phyloP scores from a whole-genome alignment of 2,113 vertebrate species.

The Octodon degus region DNA sequence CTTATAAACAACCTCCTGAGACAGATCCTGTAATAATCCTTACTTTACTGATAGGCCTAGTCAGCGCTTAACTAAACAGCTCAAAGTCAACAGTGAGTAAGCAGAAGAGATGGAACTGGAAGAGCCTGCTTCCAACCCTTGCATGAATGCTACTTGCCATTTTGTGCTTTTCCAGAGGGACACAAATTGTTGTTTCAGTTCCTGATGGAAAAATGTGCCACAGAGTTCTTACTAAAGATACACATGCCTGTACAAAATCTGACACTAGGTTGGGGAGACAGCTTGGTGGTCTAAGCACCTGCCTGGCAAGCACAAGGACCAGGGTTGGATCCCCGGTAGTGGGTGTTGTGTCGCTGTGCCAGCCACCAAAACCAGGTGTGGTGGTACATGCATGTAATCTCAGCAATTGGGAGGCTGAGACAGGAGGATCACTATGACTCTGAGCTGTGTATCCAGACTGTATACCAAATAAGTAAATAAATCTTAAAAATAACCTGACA shows the following conservation, averaged over 20 bases:
- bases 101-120: not conserved
- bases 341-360: no score
- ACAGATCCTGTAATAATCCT: not conserved
- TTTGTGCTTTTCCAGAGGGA: slow-evolving; percentile 22
- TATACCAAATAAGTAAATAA: no score
- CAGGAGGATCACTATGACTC: no score
- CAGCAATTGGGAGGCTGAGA: no score
- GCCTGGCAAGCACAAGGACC: no score
- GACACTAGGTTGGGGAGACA: not conserved
- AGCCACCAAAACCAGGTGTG: no score
- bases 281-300: no score
- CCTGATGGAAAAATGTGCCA: slow-evolving; percentile 14
- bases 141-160: not conserved
- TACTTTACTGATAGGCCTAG: not conserved
- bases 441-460: no score
- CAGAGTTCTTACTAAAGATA: slow-evolving; percentile 40
- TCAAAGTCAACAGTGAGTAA: not conserved
- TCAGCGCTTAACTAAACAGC: slow-evolving; percentile 41
- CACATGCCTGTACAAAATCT: not conserved
- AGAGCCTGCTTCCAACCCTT: not conserved
- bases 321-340: no score
- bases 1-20: slow-evolving; percentile 4
- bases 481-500: not conserved
- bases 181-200: not conserved
- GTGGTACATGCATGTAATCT: no score